These are phyloP conservation scores for Junonia oenone DNA, from an alignment of 2,888 invertebrate species.

Conservation along the genomic window DNA sequence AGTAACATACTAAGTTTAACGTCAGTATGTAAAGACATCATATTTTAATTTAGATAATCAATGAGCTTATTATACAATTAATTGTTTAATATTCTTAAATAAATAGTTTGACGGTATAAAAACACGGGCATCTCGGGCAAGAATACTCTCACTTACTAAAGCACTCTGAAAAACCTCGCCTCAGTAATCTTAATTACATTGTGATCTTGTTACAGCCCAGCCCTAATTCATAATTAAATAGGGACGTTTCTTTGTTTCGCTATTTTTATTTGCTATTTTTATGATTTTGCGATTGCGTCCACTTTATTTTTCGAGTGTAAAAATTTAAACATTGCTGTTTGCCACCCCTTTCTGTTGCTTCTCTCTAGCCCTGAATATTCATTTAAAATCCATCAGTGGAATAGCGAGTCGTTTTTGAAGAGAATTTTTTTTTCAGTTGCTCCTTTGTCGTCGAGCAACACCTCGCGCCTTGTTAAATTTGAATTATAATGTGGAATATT, in stretches of 20 bases:
- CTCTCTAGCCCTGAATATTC: conserved; percentile 71
- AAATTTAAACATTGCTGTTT: conserved; percentile 57
- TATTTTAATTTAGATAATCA: too few species aligned
- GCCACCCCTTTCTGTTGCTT: conserved; percentile 54
- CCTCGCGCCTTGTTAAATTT: conserved; percentile 47
- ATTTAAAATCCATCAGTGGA: conserved; percentile 69
- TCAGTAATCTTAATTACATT: conserved; percentile 78
- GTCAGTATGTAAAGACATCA: too few species aligned
- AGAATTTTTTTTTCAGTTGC: conserved; percentile 56
- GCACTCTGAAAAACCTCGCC: conserved; percentile 60
- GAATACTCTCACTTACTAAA: conserved; percentile 60
- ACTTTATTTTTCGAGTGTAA: conserved; percentile 57
- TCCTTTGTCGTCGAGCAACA: conserved; percentile 51
- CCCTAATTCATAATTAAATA: conserved; percentile 79
- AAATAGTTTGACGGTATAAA: too few species aligned
- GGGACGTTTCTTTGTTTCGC: conserved; percentile 64
- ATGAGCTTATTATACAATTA: too few species aligned
- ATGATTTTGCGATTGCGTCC: conserved; percentile 63
- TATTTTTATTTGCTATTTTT: conserved; percentile 74
- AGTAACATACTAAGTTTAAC: too few species aligned
- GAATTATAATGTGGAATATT: conserved; percentile 11
- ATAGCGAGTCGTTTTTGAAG: conserved; percentile 64
- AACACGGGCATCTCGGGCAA: conserved; percentile 44
- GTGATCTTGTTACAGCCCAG: conserved; percentile 73
- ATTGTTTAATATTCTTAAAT: too few species aligned